A percentile compares a stretch with the other conserved stretches of the same genome.
Evolutionary conservation across 37 sponge, comb jelly and placozoan species (phyloP).

Genomic region (Oopsacas minuta): DNA sequence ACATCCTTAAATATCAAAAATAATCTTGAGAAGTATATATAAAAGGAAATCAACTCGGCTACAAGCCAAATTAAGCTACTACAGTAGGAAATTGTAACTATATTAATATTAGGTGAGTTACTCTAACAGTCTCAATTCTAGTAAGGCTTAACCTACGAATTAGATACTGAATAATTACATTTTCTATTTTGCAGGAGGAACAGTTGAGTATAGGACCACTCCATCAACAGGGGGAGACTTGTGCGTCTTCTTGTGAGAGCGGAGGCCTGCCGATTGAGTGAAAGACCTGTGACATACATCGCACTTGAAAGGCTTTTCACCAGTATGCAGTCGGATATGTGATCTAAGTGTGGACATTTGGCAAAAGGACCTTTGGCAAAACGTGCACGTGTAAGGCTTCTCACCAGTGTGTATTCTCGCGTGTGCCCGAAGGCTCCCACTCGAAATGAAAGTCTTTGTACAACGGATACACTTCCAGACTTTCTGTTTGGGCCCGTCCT

Average conservation of each 20-base stretch:
- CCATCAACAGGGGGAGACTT: neutral
- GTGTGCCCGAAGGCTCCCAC: conserved; percentile 48
- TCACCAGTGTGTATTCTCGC: conserved; percentile 61
- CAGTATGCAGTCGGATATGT: conserved; percentile 56
- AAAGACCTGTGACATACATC: conserved; percentile 42
- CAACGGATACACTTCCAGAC: conserved; percentile 45
- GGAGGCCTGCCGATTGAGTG: conserved; percentile 57
- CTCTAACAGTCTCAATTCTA: neutral
- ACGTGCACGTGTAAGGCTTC: conserved; percentile 54
- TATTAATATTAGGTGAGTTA: neutral
- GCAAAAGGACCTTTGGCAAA: conserved; percentile 42
- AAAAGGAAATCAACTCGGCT: neutral
- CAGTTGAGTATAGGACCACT: neutral
- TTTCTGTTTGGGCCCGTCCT: conserved; percentile 30
- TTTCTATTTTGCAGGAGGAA: neutral
- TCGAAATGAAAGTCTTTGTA: conserved; percentile 42
- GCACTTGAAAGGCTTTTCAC: conserved; percentile 67
- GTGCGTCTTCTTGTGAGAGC: conserved; percentile 56
- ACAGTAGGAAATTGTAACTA: too few relatives aligned
- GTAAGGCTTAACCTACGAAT: neutral
- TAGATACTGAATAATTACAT: neutral
- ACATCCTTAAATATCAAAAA: neutral
- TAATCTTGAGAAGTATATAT: neutral
- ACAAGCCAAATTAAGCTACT: neutral
- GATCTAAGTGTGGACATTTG: conserved; percentile 41